phyloP scores from a whole-genome alignment of 2,113 vertebrate species.

The Dipodomys stephensi region DNA sequence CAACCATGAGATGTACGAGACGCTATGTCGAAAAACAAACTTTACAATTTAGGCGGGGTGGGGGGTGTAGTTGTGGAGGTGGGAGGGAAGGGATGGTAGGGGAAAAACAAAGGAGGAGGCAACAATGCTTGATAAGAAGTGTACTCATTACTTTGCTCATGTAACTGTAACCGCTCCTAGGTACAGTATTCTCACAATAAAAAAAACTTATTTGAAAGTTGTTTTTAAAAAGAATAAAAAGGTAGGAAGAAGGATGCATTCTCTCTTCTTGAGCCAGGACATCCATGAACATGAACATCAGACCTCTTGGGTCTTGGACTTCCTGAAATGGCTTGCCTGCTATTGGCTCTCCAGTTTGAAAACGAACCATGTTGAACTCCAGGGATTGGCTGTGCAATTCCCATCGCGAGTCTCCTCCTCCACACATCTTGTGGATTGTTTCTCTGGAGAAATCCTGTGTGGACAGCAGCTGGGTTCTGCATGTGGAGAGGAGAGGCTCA shows the following conservation, averaged over 20 bases:
- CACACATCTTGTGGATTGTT: background rate
- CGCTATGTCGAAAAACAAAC: no score
- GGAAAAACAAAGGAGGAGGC: no score
- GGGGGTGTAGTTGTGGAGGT: no score
- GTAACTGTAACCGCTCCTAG: no score
- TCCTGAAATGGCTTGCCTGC: background rate
- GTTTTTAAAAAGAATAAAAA: background rate
- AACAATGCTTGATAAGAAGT: no score
- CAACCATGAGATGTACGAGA: no score
- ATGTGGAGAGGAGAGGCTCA: background rate
- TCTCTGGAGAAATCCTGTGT: background rate
- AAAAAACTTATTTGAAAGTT: no score
- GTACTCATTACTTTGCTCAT: no score
- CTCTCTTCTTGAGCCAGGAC: background rate
- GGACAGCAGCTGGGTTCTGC: background rate
- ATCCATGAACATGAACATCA: background rate
- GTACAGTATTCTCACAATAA: no score
- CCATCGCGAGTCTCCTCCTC: background rate
- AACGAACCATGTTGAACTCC: background rate
- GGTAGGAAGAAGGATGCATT: background rate
- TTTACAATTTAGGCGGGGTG: no score
- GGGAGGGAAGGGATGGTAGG: no score
- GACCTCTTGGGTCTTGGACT: background rate
- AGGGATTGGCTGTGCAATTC: background rate
- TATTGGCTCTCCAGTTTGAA: background rate